These are phyloP conservation scores for Diaperis boleti DNA, from an alignment of 2,888 invertebrate genomes.

Conservation along the genomic window DNA sequence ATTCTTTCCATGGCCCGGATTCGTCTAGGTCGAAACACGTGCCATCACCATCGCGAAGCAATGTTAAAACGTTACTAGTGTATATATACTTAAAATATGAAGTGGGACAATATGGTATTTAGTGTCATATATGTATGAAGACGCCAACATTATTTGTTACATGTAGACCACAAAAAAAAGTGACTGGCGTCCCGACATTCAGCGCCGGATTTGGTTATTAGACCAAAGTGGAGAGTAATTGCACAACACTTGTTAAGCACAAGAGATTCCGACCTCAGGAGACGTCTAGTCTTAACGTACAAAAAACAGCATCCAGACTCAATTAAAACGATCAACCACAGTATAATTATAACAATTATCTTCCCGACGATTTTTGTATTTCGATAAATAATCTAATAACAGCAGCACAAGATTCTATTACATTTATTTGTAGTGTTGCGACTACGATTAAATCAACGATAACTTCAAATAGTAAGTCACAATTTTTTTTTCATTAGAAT, in stretches of 20 bases:
- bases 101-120: conserved; percentile 32
- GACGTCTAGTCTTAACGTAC: conserved; percentile 21
- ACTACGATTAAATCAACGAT: too few species aligned
- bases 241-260: conserved; percentile 31
- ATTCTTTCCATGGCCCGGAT: conserved; percentile 23
- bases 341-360: too few species aligned
- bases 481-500: too few species aligned
- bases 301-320: too few species aligned
- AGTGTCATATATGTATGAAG: conserved; percentile 24
- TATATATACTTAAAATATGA: conserved; percentile 32
- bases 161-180: conserved; percentile 29
- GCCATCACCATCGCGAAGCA: conserved; percentile 25
- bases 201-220: conserved; percentile 22
- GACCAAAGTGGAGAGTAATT: conserved; percentile 20
- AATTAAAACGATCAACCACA: too few species aligned
- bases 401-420: too few species aligned
- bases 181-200: conserved; percentile 33
- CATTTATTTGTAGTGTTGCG: too few species aligned
- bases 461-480: too few species aligned
- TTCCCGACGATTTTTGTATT: too few species aligned
- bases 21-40: conserved; percentile 25
- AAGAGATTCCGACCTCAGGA: conserved; percentile 12
- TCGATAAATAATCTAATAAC: too few species aligned
- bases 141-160: conserved; percentile 34
- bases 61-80: conserved; percentile 28